phyloP scores from a whole-genome alignment of 2,113 vertebrate species.

The Catharus minimus region DNA sequence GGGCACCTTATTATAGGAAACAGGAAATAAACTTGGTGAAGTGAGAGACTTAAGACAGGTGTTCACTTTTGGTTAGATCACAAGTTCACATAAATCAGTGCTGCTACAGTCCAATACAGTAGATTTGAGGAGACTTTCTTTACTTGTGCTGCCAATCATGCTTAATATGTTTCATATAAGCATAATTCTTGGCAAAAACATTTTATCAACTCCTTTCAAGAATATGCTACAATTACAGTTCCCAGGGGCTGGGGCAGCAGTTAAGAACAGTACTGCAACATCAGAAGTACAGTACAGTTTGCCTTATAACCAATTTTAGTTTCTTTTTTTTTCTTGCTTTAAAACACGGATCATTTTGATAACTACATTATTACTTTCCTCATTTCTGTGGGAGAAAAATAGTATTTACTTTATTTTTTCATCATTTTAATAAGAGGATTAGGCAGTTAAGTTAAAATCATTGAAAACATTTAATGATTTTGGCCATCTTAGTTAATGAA shows the following conservation, averaged over 20 bases:
- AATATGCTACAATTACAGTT: not conserved
- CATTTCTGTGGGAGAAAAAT: not conserved
- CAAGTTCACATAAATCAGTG: not conserved
- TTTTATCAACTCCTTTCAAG: not conserved
- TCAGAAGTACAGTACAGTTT: not conserved
- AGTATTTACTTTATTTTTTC: not conserved
- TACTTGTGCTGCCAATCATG: not conserved
- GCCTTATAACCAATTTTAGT: not conserved
- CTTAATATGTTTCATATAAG: not conserved
- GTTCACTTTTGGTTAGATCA: not conserved
- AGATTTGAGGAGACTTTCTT: not conserved
- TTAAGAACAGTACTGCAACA: not conserved
- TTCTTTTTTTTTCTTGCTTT: not conserved
- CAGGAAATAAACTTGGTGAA: not conserved
- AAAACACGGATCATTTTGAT: not conserved
- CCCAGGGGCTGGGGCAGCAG: not conserved
- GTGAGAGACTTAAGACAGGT: not conserved
- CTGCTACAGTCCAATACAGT: not conserved
- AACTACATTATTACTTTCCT: not conserved
- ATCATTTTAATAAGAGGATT: not conserved
- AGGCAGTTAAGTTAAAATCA: not conserved
- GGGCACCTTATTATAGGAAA: not conserved
- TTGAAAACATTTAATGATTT: not conserved
- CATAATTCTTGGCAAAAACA: not conserved
- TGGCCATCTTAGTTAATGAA: not conserved